Evolutionary conservation across 2,888 invertebrate genomes (phyloP), one percentile per base, ranked within the genome.

Genomic region (Kryphioiulus occultus): DNA sequence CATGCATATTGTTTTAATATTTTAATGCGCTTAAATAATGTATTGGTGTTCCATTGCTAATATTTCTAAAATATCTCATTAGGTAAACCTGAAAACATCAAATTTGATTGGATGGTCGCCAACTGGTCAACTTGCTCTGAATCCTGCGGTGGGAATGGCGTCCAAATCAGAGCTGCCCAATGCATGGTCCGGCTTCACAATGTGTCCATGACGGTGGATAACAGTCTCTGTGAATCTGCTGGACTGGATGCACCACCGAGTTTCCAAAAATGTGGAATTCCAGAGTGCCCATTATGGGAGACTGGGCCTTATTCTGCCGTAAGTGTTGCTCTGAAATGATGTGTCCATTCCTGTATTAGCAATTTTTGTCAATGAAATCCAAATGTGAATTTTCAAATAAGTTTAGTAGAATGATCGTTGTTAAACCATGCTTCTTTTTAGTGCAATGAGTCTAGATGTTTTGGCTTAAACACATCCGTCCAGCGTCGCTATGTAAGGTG

Each of bases 121-220:
- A 95, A 95, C 15, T 98, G 98, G 98, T 95, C 97, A 0, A 93
- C 94, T 19, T 98, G 98, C 91, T 96, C 96, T 0, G 95, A 95
- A 89, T 94, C 95, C 0, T 98, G 98, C 90, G 96, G 96, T 0
- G 95, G 95, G 82, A 94, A 94, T 87, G 97, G 97, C 0, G 93
- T 93, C 90, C 94, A 94, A 92, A 94, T 95, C 91, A 94, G 95
- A 90, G 94, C 94, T 87, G 95, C 94, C 0, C 94, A 95, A 88
- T 96, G 96, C 91, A 94, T 96, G 92, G 95, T 95, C 89, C 93
- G 93, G 15, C 90, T 93, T 17, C 92, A 93, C 89, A 94, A 94
- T 90, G 92, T 92, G 15, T 93, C 93, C 0, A 93, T 94, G 89
- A 93, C 93, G 30, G 95, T 95, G 53, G 95, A 94, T 89, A 94